These are phyloP conservation scores for Hoplostethus mediterraneus DNA, from an alignment of 2,797 vertebrate genomes.

Conservation along the genomic window DNA sequence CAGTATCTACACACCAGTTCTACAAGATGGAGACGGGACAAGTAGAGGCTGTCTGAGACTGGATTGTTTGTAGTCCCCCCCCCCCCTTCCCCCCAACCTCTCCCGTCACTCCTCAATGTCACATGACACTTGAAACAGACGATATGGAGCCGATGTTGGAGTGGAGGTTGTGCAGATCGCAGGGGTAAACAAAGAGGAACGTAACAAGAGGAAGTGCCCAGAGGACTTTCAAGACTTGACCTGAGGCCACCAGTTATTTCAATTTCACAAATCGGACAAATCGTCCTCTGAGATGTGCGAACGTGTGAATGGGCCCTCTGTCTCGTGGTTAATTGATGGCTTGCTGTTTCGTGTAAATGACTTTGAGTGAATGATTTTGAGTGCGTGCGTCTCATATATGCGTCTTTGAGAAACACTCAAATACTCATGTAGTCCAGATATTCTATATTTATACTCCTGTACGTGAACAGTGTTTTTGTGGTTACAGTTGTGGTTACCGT, in stretches of 20 bases:
- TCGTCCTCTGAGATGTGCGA: slow-evolving; percentile 58
- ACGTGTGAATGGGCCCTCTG: slow-evolving; percentile 39
- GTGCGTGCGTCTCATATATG: slow-evolving; percentile 31
- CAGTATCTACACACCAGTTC: background rate
- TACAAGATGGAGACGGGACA: slow-evolving; percentile 15
- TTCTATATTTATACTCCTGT: slow-evolving; percentile 85
- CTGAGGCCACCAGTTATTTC: background rate
- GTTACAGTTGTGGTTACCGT: slow-evolving; percentile 57
- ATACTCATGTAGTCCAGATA: slow-evolving; percentile 69
- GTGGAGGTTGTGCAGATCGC: background rate
- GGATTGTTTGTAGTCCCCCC: background rate
- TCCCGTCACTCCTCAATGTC: slow-evolving; percentile 16
- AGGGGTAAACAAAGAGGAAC: slow-evolving; percentile 11
- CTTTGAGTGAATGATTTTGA: slow-evolving; percentile 21
- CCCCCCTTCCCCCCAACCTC: background rate
- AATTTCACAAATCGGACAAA: slow-evolving; percentile 2
- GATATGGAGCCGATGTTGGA: background rate
- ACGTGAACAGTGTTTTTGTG: slow-evolving; percentile 69
- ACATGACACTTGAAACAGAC: background rate
- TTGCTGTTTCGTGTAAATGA: slow-evolving; percentile 7
- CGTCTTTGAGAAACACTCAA: slow-evolving; percentile 47
- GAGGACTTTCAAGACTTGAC: slow-evolving; percentile 19
- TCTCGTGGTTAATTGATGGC: background rate
- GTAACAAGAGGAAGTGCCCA: slow-evolving; percentile 3
- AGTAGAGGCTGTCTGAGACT: background rate